Base-by-base conservation (phyloP, 2,797 vertebrate species). In the Kryptopterus vitreolus region DNA sequence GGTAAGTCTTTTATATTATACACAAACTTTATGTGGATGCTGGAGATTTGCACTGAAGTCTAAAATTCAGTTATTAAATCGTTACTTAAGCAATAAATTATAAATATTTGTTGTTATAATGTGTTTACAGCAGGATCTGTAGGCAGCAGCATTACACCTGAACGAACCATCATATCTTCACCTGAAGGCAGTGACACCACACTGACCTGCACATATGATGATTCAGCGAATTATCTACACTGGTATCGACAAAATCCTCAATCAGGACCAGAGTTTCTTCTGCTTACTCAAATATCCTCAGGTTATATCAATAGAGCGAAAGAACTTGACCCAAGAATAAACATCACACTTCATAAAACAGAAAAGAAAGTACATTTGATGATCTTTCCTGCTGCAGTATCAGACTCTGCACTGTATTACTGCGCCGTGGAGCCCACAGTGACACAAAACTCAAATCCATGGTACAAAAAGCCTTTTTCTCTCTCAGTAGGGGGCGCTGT, bases 201-300 rank as follows among this genome's bases (percentile, higher is more conserved):
- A 16, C 12, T 85, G 43, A 79, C 72, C 70, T 85, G 83, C 62
- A 74, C 20, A 35, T 85, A 85, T 50, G 26, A 52, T 24, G 66
- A 35, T 4, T 72, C 52, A 62, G 4, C 18, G 26, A 5, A 31
- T 29, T 57, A 5, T 38, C 24, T 85, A 12, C 4, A 69, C 31
- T 86, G 85, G 85, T 85, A 83, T 24, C 52, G 24, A 29, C 75
- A 81, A 63, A 80, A 81, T 31, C 22, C 57, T 16, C 50, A 50
- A 59, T 84, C 80, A 48, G 70, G 26, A 78, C 72, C 57, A 11
- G 58, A 77, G n/a, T 80, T 77, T 72, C 73, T 83, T 10, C 43
- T 65, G 26, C 53, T 79, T 29, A 80, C 72, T 38, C 2, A 1
- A n/a, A n/a, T 1, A 66, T 43, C 10, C 4, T 12, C 35, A 66